phyloP scores from a whole-genome alignment of 2,888 invertebrate species.

The Eupithecia subumbrata region DNA sequence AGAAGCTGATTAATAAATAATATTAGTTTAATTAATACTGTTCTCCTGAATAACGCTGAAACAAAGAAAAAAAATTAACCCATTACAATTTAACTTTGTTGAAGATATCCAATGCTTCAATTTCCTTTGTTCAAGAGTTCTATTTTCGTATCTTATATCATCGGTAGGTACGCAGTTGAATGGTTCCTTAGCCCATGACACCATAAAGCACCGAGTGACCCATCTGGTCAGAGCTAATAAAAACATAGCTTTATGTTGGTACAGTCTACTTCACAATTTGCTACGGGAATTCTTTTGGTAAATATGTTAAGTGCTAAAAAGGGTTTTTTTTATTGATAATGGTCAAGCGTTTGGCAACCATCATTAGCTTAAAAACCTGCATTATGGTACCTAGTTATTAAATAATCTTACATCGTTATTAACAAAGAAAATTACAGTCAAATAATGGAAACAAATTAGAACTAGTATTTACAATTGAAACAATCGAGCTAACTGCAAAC shows the following conservation, averaged over 20 bases:
- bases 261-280: slow-evolving; percentile 37
- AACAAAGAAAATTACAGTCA: too few species aligned
- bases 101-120: slow-evolving; percentile 14
- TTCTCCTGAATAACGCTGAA: background rate
- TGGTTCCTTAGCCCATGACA: slow-evolving; percentile 37
- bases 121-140: background rate
- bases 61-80: background rate
- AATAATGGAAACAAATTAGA: too few species aligned
- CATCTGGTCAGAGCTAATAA: slow-evolving; percentile 50
- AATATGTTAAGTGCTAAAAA: too few species aligned
- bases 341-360: too few species aligned
- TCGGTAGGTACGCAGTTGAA: slow-evolving; percentile 15
- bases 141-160: slow-evolving; percentile 38
- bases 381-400: too few species aligned
- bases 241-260: slow-evolving; percentile 44
- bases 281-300: background rate
- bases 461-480: too few species aligned
- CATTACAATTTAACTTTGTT: slow-evolving; percentile 9
- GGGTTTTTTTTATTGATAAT: too few species aligned
- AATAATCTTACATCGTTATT: too few species aligned
- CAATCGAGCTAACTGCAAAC: too few species aligned
- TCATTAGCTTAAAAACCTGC: too few species aligned
- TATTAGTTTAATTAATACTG: too few species aligned
- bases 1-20: too few species aligned
- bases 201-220: slow-evolving; percentile 47